Base-by-base conservation (phyloP, 1,140 invertebrate genomes). In the Gryllus bimaculatus region DNA sequence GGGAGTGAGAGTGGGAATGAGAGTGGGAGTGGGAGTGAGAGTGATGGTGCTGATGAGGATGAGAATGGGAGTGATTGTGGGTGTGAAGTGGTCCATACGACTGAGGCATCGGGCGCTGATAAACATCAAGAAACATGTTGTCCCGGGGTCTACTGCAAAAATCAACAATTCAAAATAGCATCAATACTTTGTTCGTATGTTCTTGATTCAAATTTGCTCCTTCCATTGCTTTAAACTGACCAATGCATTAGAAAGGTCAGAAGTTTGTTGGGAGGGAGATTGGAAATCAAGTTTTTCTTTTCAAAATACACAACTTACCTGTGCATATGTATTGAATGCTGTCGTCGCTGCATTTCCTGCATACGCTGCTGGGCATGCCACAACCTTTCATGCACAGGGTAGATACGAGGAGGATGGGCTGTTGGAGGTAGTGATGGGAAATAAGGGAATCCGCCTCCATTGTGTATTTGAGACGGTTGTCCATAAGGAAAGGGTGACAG, bases 361-460 rank as follows among this genome's bases (percentile, higher is more conserved):
- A 90, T 89, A 79, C 91, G 90, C 81, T 93, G 92, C 82, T 93
- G 92, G 8, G 90, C 88, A 78, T 92, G 87, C 92, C 92, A 93
- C 26, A 94, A 84, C 81, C 91, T 88, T 83, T 93, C 92, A 84
- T 93, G 92, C 10, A 92, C 86, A 47, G 92, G 89, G 87, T 93
- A 91, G 75, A 93, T 91, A 81, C 92, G 90, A 48, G 88, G 86
- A 13, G 81, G 81, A 81, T 78, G 80, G 47, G 81, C 81, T 48
- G 81, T 74, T 49, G 82, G 75, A 80, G 79, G 48, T 54, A 82
- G 80, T 79, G 81, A 73, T 10, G 80, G 48, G 8, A 47, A 75
- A 21, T 74, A 74, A 6, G 80, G 74, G 39, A 47, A 73, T 8
- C 73, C 74, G 18, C 54, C 78, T 49, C 54, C 26, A 8, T 39